These are phyloP conservation scores for Sylvilagus floridanus DNA, from an alignment of 2,797 vertebrate species.

Conservation along the genomic window DNA sequence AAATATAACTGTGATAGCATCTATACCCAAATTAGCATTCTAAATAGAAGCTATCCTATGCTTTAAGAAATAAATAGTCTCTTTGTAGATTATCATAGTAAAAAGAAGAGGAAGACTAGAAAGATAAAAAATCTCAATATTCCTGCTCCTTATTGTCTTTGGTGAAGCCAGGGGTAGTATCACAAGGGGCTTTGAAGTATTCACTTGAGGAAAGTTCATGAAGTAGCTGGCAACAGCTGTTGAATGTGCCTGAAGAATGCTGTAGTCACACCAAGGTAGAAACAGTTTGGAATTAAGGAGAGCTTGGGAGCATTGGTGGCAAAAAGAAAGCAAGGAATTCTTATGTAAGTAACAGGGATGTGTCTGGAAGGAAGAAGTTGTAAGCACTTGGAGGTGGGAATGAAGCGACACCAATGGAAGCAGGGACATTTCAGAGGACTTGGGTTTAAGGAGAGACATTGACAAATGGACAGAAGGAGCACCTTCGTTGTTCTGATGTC, in stretches of 20 bases:
- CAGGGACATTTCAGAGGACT: not conserved
- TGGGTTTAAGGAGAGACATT: not conserved
- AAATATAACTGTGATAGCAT: not conserved
- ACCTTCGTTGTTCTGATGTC: not conserved
- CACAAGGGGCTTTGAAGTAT: not conserved
- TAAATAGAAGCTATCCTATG: slow-evolving; percentile 47
- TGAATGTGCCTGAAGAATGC: not conserved
- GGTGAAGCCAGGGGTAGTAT: not conserved
- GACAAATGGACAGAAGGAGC: not conserved
- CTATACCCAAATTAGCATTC: slow-evolving; percentile 47
- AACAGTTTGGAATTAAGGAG: not conserved
- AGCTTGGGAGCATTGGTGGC: not conserved
- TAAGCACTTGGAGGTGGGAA: not conserved
- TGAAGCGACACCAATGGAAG: not conserved
- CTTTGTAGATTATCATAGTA: slow-evolving; percentile 33
- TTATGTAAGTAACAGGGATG: not conserved
- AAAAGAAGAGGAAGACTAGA: slow-evolving; percentile 33
- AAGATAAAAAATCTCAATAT: not conserved
- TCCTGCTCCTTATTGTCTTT: not conserved
- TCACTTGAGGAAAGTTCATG: slow-evolving; percentile 28
- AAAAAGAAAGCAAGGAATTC: not conserved
- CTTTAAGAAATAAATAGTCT: slow-evolving; percentile 41
- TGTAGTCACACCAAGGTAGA: not conserved
- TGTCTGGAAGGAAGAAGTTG: not conserved
- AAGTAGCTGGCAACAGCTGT: not conserved